These are phyloP conservation scores for Napeogenes sylphis DNA, from an alignment of 2,888 invertebrate genomes.

Conservation along the genomic window DNA sequence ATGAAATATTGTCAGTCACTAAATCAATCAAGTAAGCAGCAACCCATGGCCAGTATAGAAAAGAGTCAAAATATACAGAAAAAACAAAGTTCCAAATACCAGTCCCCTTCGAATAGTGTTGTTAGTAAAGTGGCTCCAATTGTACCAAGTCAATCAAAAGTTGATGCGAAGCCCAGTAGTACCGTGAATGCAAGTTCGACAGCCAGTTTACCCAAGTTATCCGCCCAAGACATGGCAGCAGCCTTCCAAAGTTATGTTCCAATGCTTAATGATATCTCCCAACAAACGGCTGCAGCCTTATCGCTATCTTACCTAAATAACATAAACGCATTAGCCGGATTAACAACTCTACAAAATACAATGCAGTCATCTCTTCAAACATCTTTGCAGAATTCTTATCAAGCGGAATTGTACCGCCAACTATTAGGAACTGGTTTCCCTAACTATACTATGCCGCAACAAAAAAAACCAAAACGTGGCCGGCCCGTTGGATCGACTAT, in stretches of 20 bases:
- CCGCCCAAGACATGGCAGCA: conserved; percentile 57
- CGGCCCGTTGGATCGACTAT: conserved; percentile 31
- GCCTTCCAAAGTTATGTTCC: conserved; percentile 65
- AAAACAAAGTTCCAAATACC: conserved; percentile 50
- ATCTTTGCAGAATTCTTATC: conserved; percentile 56
- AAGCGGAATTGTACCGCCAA: conserved; percentile 68
- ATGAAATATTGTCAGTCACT: conserved; percentile 84
- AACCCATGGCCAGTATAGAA: conserved; percentile 60
- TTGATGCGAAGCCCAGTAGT: conserved; percentile 38
- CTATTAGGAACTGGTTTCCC: conserved; percentile 57
- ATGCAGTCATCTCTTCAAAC: conserved; percentile 52
- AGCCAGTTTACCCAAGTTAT: conserved; percentile 53
- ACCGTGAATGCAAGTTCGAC: conserved; percentile 29
- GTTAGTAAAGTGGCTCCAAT: conserved; percentile 38
- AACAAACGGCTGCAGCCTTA: conserved; percentile 62
- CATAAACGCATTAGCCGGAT: conserved; percentile 58
- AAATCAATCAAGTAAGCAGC: conserved; percentile 77
- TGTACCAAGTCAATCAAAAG: conserved; percentile 37
- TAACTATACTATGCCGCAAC: conserved; percentile 50
- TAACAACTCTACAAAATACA: conserved; percentile 51
- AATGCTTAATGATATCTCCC: conserved; percentile 58
- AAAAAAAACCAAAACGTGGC: conserved; percentile 64
- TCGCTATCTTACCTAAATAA: conserved; percentile 60
- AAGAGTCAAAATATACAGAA: conserved; percentile 61
- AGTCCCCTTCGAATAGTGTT: conserved; percentile 35